phyloP scores from a whole-genome alignment of 2,113 vertebrate genomes.

The cat (Felis catus) region F.catus_Fca126_mat1.0 CM031414.1:63542501-63543000 shows the following conservation, averaged over 20 bases:
- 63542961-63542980: background rate
- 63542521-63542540: background rate
- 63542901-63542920: too few relatives aligned
- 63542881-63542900: background rate
- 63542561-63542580: background rate
- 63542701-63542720: background rate
- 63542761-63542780: background rate
- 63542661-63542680: background rate
- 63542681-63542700: background rate
- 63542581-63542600: background rate
- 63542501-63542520: background rate
- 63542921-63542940: background rate
- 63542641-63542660: background rate
- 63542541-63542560: background rate
- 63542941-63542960: background rate
- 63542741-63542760: background rate
- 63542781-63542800: background rate
- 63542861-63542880: background rate
- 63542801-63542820: background rate
- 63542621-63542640: background rate
- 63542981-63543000: background rate
- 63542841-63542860: background rate
- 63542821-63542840: background rate
- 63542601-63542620: background rate
- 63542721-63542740: background rate